Evolutionary conservation across 1,140 invertebrate species (phyloP).

Genomic region (Caenorhabditis inopinata): DNA sequence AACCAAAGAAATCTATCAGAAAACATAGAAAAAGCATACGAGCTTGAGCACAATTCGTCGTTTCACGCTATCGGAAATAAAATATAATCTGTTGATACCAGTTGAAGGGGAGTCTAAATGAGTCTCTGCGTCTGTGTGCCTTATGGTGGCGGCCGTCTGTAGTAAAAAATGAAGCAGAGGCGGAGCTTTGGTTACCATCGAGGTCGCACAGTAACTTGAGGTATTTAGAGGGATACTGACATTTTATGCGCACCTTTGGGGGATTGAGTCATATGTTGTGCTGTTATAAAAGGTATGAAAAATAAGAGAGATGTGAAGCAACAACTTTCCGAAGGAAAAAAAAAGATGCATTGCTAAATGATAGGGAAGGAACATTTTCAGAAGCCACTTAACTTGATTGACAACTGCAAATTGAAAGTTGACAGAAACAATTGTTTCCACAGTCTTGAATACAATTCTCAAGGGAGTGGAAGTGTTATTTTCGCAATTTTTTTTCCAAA

Average conservation of each 20-base stretch:
- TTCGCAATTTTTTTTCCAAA: too few relatives aligned
- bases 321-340: neutral
- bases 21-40: slow-evolving; percentile 31
- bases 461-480: too few relatives aligned
- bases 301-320: neutral
- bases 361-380: too few relatives aligned
- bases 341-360: neutral
- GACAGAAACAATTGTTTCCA: too few relatives aligned
- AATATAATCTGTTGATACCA: neutral
- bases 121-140: neutral
- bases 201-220: neutral
- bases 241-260: neutral
- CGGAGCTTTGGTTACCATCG: neutral
- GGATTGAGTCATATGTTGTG: slow-evolving; percentile 3
- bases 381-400: too few relatives aligned
- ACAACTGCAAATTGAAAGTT: too few relatives aligned
- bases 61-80: neutral
- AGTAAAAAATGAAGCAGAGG: neutral
- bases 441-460: too few relatives aligned
- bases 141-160: neutral
- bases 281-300: neutral
- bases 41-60: neutral
- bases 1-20: neutral
- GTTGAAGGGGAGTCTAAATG: slow-evolving; percentile 2
- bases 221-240: neutral